Evolutionary conservation across 2,888 invertebrate genomes (phyloP).

Genomic region (Odontothrips loti): DNA sequence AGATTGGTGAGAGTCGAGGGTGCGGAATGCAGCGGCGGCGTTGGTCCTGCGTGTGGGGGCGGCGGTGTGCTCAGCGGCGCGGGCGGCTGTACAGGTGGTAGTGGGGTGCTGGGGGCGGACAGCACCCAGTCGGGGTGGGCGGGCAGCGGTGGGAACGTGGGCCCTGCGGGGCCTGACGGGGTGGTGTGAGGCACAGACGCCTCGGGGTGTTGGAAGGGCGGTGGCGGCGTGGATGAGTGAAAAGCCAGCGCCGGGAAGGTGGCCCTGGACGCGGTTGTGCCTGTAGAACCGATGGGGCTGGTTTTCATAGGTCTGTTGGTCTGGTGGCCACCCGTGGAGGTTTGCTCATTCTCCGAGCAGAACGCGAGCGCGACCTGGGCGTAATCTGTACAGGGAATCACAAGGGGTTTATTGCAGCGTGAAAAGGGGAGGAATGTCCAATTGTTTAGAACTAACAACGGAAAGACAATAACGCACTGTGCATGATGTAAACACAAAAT

Average conservation of each 20-base stretch:
- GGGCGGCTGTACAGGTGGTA: not conserved
- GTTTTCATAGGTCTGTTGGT: not conserved
- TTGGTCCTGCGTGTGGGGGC: not conserved
- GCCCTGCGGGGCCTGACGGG: not conserved
- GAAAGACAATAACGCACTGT: not conserved
- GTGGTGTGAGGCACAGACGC: not conserved
- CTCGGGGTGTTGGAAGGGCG: not conserved
- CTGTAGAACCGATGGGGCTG: not conserved
- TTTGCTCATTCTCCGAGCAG: not conserved
- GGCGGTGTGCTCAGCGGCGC: not conserved
- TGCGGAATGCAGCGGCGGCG: not conserved
- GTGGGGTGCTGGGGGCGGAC: not conserved
- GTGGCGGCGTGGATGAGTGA: no score
- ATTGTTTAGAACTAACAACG: not conserved
- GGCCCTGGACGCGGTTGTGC: not conserved
- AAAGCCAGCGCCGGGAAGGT: not conserved
- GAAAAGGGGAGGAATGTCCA: no score
- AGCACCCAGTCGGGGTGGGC: not conserved
- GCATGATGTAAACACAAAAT: not conserved
- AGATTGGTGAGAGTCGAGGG: not conserved
- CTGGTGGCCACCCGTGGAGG: not conserved
- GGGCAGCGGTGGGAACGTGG: not conserved
- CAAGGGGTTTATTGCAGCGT: not conserved
- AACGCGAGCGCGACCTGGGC: not conserved
- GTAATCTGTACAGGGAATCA: constrained; percentile 4